Base-by-base conservation (phyloP, 2,888 invertebrate genomes). In the Phyllotreta striolata region DNA sequence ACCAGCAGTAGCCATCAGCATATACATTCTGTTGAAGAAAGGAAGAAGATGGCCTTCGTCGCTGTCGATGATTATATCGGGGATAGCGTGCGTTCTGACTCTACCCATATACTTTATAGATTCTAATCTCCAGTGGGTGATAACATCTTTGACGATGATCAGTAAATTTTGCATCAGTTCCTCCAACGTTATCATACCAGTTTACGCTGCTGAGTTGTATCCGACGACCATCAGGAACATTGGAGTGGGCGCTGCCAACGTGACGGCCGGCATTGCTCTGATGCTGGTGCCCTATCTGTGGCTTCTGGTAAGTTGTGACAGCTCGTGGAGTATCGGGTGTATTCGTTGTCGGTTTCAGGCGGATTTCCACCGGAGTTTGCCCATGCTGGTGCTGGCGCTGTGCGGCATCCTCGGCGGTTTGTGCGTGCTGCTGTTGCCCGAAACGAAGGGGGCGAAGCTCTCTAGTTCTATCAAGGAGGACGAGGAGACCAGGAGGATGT, bases 131-230 rank as follows among this genome's bases (percentile, higher is more conserved):
- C 85, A 88, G 51, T 91, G 90, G 90, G 77, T 89, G 51, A 87
- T 88, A 80, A 89, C 91, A 44, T 85, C 87, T n/a, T 86, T 91
- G 70, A 85, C 91, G 47, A 91, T 92, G 90, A 84, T 90, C 65
- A 91, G 91, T 75, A 91, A 92, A 82, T 91, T 92, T 74, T 88
- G 90, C 34, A 90, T 92, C 57, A 90, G 91, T 43, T 87, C 90
- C 0, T 89, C 91, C 13, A 93, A 92, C 74, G 91, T 90, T 76
- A 89, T 92, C 73, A 84, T 92, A 83, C 92, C 92, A 0, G 85
- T 93, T 13, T 92, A 88, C 78, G 88, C 91, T 6, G 90, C 91
- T 0, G 93, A 93, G 81, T 80, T 93, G 41, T 92, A 91, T 76
- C 93, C 93, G 0, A 93, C 93, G 0, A 87, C 90, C 3, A 86